These are phyloP conservation scores for Tachina fera DNA, from an alignment of 2,888 invertebrate species.

Conservation along the genomic window DNA sequence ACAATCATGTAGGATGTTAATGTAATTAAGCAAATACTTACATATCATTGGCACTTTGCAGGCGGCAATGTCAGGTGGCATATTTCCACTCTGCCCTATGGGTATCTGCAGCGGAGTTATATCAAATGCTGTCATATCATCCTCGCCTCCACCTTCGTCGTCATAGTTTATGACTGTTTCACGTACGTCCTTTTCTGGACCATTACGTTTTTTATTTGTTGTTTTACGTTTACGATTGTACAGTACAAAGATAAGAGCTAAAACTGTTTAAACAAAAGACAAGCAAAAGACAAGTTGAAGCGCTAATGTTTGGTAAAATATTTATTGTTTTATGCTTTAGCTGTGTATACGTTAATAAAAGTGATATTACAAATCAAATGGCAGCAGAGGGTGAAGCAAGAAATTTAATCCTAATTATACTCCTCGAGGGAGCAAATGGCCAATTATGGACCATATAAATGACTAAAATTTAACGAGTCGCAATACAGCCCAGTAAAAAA, in stretches of 20 bases:
- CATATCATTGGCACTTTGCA: constrained; percentile 87
- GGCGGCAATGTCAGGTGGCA: constrained; percentile 92
- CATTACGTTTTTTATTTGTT: constrained; percentile 92
- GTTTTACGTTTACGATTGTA: constrained; percentile 96
- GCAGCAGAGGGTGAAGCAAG: background rate
- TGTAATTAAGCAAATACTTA: constrained; percentile 76
- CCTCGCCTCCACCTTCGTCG: constrained; percentile 99
- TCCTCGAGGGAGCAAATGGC: too few relatives aligned
- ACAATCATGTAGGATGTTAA: background rate
- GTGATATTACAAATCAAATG: constrained; percentile 51
- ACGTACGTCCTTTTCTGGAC: constrained; percentile 98
- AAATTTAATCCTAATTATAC: too few relatives aligned
- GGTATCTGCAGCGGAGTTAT: constrained; percentile 98
- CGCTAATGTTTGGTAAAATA: constrained; percentile 14
- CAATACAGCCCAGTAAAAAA: too few relatives aligned
- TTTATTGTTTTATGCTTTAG: constrained; percentile 63
- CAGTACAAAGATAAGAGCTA: constrained; percentile 97
- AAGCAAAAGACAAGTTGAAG: constrained; percentile 12
- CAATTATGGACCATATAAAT: background rate
- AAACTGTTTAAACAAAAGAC: constrained; percentile 85
- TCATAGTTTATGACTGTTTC: constrained; percentile 99
- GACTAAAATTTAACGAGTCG: background rate
- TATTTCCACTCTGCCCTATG: constrained; percentile 89
- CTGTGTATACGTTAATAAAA: constrained; percentile 50
- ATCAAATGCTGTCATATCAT: constrained; percentile 99